A percentile compares a stretch with the other conserved stretches of the same genome.
Conservation (phyloP, 2,888 invertebrate genomes). For the Celastrina argiolus region DNA sequence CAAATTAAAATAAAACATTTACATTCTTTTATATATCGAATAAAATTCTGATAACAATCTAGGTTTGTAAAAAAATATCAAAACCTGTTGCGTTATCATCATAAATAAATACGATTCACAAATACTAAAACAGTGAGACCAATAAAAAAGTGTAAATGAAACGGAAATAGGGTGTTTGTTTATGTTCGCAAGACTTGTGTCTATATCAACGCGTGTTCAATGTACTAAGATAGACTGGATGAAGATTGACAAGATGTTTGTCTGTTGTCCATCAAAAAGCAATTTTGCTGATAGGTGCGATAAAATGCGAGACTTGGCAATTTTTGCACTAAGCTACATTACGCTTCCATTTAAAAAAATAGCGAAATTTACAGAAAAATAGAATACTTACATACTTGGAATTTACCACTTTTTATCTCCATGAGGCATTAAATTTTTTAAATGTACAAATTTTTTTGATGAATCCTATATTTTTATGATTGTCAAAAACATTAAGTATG, state of each 20-base stretch:
- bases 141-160: neutral
- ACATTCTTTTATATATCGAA: neutral
- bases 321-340: too few relatives aligned
- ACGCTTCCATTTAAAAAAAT: neutral
- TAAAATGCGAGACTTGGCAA: too few relatives aligned
- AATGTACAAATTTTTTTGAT: too few relatives aligned
- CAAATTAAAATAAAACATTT: neutral
- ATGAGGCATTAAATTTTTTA: too few relatives aligned
- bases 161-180: neutral
- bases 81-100: too few relatives aligned
- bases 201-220: constrained; percentile 12
- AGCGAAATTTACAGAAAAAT: too few relatives aligned
- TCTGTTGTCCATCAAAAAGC: constrained; percentile 13
- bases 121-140: neutral
- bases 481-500: too few relatives aligned
- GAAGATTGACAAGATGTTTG: constrained; percentile 10
- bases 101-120: neutral
- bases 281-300: constrained; percentile 1
- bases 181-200: neutral
- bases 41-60: neutral
- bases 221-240: constrained; percentile 7
- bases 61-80: neutral
- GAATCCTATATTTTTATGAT: too few relatives aligned
- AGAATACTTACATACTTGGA: too few relatives aligned
- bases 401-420: too few relatives aligned